These are phyloP conservation scores for Ardeotis arabs DNA, from an alignment of 2,113 vertebrate genomes.

Conservation along the genomic window DNA sequence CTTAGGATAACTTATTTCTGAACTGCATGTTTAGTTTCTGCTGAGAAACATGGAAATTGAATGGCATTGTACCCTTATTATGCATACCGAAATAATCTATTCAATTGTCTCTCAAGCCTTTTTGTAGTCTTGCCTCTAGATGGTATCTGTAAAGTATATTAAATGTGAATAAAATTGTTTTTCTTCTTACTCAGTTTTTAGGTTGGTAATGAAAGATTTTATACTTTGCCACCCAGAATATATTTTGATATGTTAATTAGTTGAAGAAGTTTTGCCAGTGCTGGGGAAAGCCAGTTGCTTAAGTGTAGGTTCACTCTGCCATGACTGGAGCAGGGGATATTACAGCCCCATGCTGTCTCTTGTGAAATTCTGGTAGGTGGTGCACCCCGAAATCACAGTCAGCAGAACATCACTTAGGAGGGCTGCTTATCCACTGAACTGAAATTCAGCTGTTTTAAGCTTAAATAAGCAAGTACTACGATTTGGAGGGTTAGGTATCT, in stretches of 20 bases:
- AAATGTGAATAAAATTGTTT: background rate
- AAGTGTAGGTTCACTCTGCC: background rate
- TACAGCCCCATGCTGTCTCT: background rate
- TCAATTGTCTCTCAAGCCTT: background rate
- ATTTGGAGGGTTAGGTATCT: background rate
- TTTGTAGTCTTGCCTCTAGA: background rate
- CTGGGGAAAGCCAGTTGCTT: background rate
- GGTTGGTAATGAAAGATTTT: background rate
- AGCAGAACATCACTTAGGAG: background rate
- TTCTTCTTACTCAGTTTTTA: background rate
- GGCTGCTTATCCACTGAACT: background rate
- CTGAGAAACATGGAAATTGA: background rate
- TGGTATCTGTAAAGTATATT: background rate
- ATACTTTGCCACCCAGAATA: background rate
- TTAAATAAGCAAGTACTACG: background rate
- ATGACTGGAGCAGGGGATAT: background rate
- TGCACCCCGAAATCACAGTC: background rate
- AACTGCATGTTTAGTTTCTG: background rate
- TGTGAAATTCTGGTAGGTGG: background rate
- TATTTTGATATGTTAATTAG: background rate
- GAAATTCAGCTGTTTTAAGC: accelerated
- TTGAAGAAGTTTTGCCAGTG: background rate
- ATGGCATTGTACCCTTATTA: background rate
- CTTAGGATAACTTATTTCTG: background rate
- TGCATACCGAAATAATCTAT: background rate